phyloP scores from a whole-genome alignment of 2,113 vertebrate genomes.

The Hippocampus guttulatus region DNA sequence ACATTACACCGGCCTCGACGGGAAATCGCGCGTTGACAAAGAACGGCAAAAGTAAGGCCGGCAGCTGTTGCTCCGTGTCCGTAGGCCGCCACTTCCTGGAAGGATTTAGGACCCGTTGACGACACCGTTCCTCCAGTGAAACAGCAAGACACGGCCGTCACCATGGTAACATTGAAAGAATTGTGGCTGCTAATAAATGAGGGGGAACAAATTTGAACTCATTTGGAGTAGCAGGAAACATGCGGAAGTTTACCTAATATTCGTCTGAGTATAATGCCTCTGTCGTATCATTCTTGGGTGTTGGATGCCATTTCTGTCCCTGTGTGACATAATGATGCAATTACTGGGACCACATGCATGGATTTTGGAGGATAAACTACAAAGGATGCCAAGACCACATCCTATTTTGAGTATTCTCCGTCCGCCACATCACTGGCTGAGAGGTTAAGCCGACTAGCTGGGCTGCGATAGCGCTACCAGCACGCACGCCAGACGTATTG shows the following conservation, averaged over 20 bases:
- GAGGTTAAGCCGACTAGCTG: conserved; percentile 11
- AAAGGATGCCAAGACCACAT: conserved; percentile 38
- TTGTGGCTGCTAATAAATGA: conserved; percentile 41
- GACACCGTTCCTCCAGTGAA: conserved; percentile 38
- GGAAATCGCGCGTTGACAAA: not conserved
- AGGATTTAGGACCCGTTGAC: conserved; percentile 45
- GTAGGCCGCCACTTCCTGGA: conserved; percentile 40
- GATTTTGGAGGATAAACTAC: conserved; percentile 37
- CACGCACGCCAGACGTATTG: conserved; percentile 14
- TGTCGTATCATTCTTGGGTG: conserved; percentile 13
- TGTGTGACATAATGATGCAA: conserved; percentile 26
- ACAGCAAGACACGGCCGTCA: conserved; percentile 31
- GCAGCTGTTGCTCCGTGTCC: conserved; percentile 53
- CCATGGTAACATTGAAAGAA: conserved; percentile 57
- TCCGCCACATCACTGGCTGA: conserved; percentile 22
- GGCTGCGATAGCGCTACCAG: not conserved
- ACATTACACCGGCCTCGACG: conserved; percentile 9
- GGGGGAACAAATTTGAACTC: conserved; percentile 9
- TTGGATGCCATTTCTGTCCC: conserved; percentile 18
- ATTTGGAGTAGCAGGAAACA: conserved; percentile 26
- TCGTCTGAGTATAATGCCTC: conserved; percentile 13
- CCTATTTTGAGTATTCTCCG: conserved; percentile 28
- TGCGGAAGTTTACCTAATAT: conserved; percentile 32
- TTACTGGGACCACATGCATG: conserved; percentile 35
- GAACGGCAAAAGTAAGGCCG: not conserved